Evolutionary conservation across 2,113 vertebrate species (phyloP), one percentile per base, ranked within the genome.

Genomic region (Monopterus albus): DNA sequence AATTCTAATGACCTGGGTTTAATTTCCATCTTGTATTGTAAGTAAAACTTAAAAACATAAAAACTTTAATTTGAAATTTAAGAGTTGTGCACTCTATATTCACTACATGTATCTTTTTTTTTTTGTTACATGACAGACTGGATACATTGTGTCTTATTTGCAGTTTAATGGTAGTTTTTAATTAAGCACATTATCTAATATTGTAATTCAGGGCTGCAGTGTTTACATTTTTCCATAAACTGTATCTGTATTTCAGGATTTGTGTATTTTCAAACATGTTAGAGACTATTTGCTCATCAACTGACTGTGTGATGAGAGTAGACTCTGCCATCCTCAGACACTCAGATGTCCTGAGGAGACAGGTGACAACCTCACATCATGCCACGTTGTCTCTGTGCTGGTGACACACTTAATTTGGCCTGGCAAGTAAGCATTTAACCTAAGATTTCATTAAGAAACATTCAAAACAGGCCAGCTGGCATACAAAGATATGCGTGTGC

Each of bases 361-460:
- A 87, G 84, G 84, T 90, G 89, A 87, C 90, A 88, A 86, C 74
- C 85, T 87, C 69, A 70, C 87, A 86, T 92, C 89, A 87, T 50
- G 78, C 84, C 79, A 73, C 86, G 87, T 82, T 74, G 63, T 61
- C 65, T 74, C 64, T 50, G 53, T 50, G 66, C 63, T 25, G 65
- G 63, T 75, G 46, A 69, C 62, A 82, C 72, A 73, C 59, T 78
- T 92, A 83, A 92, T 91, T 81, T 84, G 78, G 59, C 57, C 78
- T 89, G 91, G 87, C 88, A 90, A 82, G 72, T 72, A 88, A 80
- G 83, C 88, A 81, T 90, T 89, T 88, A 86, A 91, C 86, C 79
- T 83, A 83, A 65, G 58, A 82, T 73, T 82, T 82, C 63, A 84
- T 74, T 67, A 75, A 65, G 53, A 82, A 79, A 84, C 86, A 82